Conservation (phyloP, 2,113 vertebrate genomes). For the Rhinoderma darwinii region DNA sequence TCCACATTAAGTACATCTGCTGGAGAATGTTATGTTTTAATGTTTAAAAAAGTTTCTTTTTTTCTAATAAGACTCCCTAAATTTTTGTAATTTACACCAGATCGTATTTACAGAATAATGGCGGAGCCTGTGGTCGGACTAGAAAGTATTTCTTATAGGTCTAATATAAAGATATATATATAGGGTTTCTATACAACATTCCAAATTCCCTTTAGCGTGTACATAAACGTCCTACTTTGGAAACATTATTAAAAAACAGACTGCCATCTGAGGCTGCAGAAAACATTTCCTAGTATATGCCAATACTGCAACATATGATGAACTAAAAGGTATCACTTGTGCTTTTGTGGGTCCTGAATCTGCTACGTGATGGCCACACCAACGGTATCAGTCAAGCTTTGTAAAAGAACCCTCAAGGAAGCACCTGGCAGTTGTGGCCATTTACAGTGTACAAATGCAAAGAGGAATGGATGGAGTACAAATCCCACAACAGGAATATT, state of each 20-base stretch:
- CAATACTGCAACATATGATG: slow-evolving; percentile 29
- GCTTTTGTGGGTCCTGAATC: slow-evolving; percentile 32
- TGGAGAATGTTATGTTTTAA: slow-evolving; percentile 31
- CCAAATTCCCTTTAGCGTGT: slow-evolving; percentile 23
- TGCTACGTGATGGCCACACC: slow-evolving; percentile 8
- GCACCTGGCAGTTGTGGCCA: slow-evolving; percentile 35
- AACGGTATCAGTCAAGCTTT: neutral
- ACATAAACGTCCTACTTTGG: slow-evolving; percentile 8
- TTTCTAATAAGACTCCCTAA: slow-evolving; percentile 42
- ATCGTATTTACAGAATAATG: slow-evolving; percentile 47
- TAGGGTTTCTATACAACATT: slow-evolving; percentile 30
- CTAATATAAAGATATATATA: slow-evolving; percentile 24
- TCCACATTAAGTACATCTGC: slow-evolving; percentile 12
- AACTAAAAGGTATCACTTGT: slow-evolving; percentile 44
- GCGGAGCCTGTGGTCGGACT: slow-evolving; percentile 47
- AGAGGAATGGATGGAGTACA: slow-evolving; percentile 21
- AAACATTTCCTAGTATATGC: slow-evolving; percentile 26
- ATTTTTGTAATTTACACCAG: slow-evolving; percentile 55
- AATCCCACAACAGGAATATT: slow-evolving; percentile 9
- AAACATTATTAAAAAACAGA: slow-evolving; percentile 27
- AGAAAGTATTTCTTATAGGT: neutral
- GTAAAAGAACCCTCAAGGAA: slow-evolving; percentile 36
- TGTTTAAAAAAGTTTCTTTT: slow-evolving; percentile 30
- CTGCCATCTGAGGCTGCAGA: neutral
- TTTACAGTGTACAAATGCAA: slow-evolving; percentile 35